A percentile compares a stretch with the other conserved stretches of the same genome.
phyloP scores from a whole-genome alignment of 92 coral and sea anemone species.

The Umimayanthus chanpuru region DNA sequence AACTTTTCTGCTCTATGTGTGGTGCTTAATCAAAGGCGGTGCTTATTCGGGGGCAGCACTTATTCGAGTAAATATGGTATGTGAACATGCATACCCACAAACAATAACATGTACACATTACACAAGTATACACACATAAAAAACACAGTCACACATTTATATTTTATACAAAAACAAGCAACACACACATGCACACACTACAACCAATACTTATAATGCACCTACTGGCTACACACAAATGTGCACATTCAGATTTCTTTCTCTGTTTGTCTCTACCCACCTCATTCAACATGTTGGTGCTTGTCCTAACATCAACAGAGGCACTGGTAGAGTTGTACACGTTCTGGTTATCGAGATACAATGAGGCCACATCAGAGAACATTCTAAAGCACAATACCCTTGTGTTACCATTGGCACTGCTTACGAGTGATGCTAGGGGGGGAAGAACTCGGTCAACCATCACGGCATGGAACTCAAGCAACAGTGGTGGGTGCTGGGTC shows the following conservation, averaged over 20 bases:
- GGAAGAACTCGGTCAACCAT: slow-evolving; percentile 82
- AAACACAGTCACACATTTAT: neutral
- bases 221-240: neutral
- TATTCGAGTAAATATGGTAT: too few relatives aligned
- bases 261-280: slow-evolving; percentile 41
- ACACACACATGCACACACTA: too few relatives aligned
- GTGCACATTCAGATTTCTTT: neutral
- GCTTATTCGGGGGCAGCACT: too few relatives aligned
- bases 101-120: too few relatives aligned
- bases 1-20: too few relatives aligned
- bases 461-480: slow-evolving; percentile 72
- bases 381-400: slow-evolving; percentile 90
- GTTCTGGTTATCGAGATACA: slow-evolving; percentile 87
- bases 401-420: slow-evolving; percentile 86
- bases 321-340: slow-evolving; percentile 67
- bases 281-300: slow-evolving; percentile 75
- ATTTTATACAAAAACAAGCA: neutral
- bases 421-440: slow-evolving; percentile 79
- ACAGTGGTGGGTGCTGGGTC: slow-evolving; percentile 94
- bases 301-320: slow-evolving; percentile 46
- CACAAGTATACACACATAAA: neutral
- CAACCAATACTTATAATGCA: too few relatives aligned
- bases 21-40: too few relatives aligned
- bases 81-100: neutral
- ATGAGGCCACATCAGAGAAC: slow-evolving; percentile 94